Evolutionary conservation across 2,888 invertebrate species (phyloP), one percentile per base, ranked within the genome.

Genomic region (Uloborus plumipes): DNA sequence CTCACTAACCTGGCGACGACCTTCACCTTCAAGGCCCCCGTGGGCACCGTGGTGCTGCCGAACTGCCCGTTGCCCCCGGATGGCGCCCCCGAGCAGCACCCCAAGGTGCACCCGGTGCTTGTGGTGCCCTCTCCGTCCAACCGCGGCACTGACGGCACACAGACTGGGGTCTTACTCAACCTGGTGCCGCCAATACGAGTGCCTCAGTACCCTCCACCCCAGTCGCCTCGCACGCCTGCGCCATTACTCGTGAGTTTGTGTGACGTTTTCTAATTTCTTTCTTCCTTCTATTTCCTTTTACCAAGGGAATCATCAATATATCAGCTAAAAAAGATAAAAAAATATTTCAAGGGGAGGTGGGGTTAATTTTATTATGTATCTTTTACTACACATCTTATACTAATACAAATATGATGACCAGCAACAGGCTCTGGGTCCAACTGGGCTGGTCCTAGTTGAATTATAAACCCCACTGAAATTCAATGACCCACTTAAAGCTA

Each of bases 131-230:
- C 84, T 72, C 75, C 82, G 73, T 76, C 84, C 74, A 84, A 76
- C 50, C 77, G 75, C 22, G 70, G 69, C 49, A 71, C 47, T 65
- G 81, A 81, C 70, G 77, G 81, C n/a, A 16, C 84, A 16, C 84
- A 78, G 47, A 74, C 83, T 22, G 77, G 84, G 31, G 79, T 82
- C 50, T 51, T 84, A 50, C 50, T 84, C 18, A 84, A 84, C 53
- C 51, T 84, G 67, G 83, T 83, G 47, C 81, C 84, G 22, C 84
- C 84, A 55, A 84, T 84, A 62, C 77, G 84, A 71, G 82, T 84
- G 78, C 84, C 84, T 77, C 84, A 84, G 64, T 84, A 84, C 66
- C 84, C 81, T 49, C 84, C 84, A 15, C 78, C 82, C n/a, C 39
- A 18, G 13, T 59, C 59, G 39, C 67, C 77, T 77, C 69, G 81